Percentiles rank a stretch among this genome's conserved stretches.
phyloP scores from a whole-genome alignment of 2,113 vertebrate species.

The Toxotes jaculatrix region DNA sequence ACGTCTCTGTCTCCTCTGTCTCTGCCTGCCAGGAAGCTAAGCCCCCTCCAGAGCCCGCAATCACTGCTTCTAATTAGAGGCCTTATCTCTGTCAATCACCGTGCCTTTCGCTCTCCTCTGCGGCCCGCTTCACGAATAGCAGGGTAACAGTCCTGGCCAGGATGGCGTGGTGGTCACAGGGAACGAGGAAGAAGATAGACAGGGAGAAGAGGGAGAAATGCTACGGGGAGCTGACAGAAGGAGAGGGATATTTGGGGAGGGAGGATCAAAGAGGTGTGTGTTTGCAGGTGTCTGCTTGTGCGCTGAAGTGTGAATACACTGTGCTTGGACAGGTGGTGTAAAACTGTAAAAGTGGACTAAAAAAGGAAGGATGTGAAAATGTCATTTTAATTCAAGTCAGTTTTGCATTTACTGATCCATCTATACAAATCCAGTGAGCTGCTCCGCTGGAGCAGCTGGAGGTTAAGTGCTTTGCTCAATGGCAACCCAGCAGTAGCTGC shows the following conservation, averaged over 20 bases:
- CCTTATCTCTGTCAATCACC: conserved; percentile 81
- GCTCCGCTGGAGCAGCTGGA: conserved; percentile 19
- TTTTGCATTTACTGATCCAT: conserved; percentile 7
- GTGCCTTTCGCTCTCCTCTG: conserved; percentile 62
- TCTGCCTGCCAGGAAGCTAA: conserved; percentile 75
- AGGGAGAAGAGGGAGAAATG: conserved; percentile 2
- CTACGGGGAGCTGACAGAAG: conserved; percentile 37
- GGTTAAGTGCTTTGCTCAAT: conserved; percentile 49
- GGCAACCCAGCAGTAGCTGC: conserved; percentile 14
- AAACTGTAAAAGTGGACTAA: neutral
- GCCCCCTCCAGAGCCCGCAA: conserved; percentile 72
- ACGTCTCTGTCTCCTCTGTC: conserved; percentile 71
- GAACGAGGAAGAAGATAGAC: conserved; percentile 28
- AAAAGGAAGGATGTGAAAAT: conserved; percentile 1
- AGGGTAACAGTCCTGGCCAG: conserved; percentile 36
- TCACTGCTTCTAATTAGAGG: conserved; percentile 79
- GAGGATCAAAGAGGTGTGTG: conserved; percentile 22
- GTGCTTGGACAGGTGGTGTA: conserved; percentile 4
- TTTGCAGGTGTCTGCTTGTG: conserved; percentile 7
- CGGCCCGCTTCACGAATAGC: conserved; percentile 47
- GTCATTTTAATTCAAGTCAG: conserved; percentile 29
- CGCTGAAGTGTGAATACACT: conserved; percentile 2
- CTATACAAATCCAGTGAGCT: conserved; percentile 10
- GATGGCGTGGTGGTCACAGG: conserved; percentile 43
- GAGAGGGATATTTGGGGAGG: neutral